phyloP scores from a whole-genome alignment of 2,113 vertebrate species.

The Myotis yumanensis region DNA sequence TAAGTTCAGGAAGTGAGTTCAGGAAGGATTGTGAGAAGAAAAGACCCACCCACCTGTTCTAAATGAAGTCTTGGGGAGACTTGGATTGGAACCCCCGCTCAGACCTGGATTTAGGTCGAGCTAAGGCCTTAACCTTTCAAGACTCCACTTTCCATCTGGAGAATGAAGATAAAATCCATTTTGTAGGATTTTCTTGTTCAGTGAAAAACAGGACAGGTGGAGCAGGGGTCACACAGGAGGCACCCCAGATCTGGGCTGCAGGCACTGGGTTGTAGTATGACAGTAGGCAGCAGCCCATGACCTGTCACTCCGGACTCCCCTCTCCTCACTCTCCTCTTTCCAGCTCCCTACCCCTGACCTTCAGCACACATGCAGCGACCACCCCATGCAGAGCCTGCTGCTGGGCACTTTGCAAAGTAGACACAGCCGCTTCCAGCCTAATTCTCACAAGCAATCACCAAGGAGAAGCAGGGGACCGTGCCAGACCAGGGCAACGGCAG shows the following conservation, averaged over 20 bases:
- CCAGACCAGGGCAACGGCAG: background rate
- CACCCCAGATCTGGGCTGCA: background rate
- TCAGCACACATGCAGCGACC: background rate
- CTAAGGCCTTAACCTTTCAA: background rate
- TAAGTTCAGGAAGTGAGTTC: background rate
- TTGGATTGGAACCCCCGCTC: background rate
- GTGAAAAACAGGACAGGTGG: background rate
- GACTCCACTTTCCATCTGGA: background rate
- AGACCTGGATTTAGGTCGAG: background rate
- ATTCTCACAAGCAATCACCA: background rate
- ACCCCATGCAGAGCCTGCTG: rapidly evolving
- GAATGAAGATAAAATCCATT: background rate
- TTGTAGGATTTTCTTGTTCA: background rate
- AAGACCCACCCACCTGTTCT: background rate
- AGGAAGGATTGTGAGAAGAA: background rate
- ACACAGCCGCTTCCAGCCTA: background rate
- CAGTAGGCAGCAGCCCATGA: background rate
- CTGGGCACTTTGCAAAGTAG: background rate
- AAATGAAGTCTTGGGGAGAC: background rate
- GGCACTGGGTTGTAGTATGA: background rate
- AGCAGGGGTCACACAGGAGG: background rate
- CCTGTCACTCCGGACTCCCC: background rate
- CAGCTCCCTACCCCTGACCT: no score
- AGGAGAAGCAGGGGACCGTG: background rate
- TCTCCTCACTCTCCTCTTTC: background rate